phyloP scores from a whole-genome alignment of 2,113 vertebrate species.

The Tursiops truncatus region DNA sequence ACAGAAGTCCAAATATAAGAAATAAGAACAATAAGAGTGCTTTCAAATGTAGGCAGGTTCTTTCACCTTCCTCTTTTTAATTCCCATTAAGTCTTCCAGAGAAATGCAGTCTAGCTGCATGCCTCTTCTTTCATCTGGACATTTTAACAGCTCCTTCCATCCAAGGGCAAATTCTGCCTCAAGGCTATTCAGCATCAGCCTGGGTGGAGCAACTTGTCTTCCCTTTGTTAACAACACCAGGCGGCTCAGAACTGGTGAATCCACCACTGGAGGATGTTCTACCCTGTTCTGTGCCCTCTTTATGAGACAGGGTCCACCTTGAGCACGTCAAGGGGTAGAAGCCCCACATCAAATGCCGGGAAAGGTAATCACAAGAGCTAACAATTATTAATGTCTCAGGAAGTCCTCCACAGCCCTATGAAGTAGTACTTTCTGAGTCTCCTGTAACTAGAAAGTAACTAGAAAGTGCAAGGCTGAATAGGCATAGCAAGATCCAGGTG shows the following conservation, averaged over 20 bases:
- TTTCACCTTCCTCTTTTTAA: not conserved
- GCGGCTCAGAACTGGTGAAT: not conserved
- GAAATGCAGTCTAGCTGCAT: not conserved
- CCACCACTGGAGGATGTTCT: not conserved
- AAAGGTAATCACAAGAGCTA: not conserved
- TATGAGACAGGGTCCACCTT: not conserved
- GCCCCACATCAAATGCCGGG: not conserved
- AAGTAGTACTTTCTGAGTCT: not conserved
- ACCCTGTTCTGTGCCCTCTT: not conserved
- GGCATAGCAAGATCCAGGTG: not conserved
- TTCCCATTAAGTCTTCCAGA: not conserved
- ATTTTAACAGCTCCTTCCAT: not conserved
- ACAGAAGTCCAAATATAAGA: not conserved
- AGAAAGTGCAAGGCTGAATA: not conserved
- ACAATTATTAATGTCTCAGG: not conserved
- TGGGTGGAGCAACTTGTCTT: not conserved
- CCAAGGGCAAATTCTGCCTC: not conserved
- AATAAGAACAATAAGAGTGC: not conserved
- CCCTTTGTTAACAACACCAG: not conserved
- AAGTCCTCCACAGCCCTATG: not conserved
- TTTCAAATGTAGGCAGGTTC: not conserved
- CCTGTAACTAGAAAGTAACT: not conserved
- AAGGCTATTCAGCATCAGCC: not conserved
- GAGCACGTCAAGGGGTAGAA: not conserved
- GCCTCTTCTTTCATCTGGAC: not conserved